Percentiles rank a stretch among this genome's conserved stretches.
Conservation (phyloP, 2,888 invertebrate genomes). For the Pherbina coryleti region DNA sequence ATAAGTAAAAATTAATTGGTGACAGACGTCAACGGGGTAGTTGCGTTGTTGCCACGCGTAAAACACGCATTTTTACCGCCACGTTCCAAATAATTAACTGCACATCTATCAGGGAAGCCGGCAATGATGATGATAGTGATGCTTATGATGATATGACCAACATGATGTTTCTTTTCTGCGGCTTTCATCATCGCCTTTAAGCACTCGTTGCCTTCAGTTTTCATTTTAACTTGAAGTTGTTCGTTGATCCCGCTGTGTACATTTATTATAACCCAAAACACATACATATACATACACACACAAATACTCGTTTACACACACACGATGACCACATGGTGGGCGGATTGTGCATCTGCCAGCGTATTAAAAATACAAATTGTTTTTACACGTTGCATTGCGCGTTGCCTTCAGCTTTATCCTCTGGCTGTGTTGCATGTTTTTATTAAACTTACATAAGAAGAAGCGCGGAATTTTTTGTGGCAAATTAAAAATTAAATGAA, state of each 20-base stretch:
- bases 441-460: slow-evolving; percentile 10
- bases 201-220: no score
- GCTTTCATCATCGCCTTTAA: background rate
- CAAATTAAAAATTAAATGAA: slow-evolving; percentile 21
- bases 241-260: no score
- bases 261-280: no score
- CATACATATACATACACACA: no score
- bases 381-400: background rate
- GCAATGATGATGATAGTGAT: background rate
- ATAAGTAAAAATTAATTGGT: background rate
- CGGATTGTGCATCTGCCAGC: no score
- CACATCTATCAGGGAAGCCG: background rate
- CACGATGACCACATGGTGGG: no score
- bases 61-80: background rate
- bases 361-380: no score
- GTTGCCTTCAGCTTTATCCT: background rate
- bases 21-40: slow-evolving; percentile 5
- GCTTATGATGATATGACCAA: background rate
- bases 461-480: slow-evolving; percentile 1
- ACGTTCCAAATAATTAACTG: background rate
- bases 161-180: background rate
- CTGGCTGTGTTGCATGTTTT: slow-evolving; percentile 7
- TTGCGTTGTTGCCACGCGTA: background rate
- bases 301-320: no score
- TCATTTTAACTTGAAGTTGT: no score